Evolutionary conservation across 35 echinoderm and acorn worm genomes (phyloP).

Genomic region (Stichopus chloronotus): DNA sequence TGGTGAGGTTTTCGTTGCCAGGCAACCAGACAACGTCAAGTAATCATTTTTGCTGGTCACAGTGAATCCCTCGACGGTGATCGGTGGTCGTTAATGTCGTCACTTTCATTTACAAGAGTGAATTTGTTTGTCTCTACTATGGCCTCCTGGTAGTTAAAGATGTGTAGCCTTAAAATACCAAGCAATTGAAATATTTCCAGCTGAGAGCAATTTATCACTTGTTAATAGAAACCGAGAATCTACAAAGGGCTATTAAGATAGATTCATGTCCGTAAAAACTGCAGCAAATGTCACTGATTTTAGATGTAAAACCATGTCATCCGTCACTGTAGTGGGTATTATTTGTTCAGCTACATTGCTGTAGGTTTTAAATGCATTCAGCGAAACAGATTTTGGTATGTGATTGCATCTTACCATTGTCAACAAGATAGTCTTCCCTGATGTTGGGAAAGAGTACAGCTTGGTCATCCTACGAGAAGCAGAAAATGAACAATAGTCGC

Average conservation of each 20-base stretch:
- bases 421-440: no score
- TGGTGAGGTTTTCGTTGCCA: not conserved
- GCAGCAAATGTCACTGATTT: not conserved
- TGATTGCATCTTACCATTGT: no score
- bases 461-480: no score
- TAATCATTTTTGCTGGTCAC: not conserved
- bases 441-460: no score
- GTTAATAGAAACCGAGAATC: not conserved
- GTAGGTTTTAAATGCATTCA: not conserved
- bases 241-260: not conserved
- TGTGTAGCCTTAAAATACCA: not conserved
- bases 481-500: no score
- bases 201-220: not conserved
- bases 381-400: not conserved
- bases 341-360: not conserved
- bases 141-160: not conserved
- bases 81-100: not conserved
- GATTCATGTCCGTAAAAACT: not conserved
- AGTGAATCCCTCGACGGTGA: not conserved
- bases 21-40: not conserved
- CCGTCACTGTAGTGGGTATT: not conserved
- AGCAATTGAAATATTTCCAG: not conserved
- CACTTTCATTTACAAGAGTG: not conserved
- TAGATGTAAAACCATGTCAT: not conserved
- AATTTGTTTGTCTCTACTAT: not conserved